These are phyloP conservation scores for Gracilinanus agilis DNA, from an alignment of 2,113 vertebrate genomes.

Conservation along the genomic window DNA sequence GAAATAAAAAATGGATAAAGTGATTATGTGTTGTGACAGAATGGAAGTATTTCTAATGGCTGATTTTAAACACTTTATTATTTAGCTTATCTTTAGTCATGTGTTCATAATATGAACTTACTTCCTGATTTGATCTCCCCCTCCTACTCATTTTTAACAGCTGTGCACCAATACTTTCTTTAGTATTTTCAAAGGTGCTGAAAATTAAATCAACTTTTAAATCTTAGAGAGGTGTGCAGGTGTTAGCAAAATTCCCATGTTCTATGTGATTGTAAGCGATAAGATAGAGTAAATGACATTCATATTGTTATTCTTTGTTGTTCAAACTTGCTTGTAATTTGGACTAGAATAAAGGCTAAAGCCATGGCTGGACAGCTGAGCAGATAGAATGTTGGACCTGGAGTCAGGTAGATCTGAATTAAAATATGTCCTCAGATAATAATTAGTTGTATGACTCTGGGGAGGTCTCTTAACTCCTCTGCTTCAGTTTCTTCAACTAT, in stretches of 20 bases:
- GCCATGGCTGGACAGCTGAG: background rate
- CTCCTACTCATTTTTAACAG: background rate
- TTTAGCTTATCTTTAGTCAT: conserved; percentile 36
- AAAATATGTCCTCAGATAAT: background rate
- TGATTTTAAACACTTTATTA: conserved; percentile 42
- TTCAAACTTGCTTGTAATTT: background rate
- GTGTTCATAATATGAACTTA: conserved; percentile 37
- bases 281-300: background rate
- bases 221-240: conserved; percentile 3
- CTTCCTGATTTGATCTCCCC: conserved; percentile 27
- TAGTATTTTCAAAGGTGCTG: background rate
- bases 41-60: conserved; percentile 34
- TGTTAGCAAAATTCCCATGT: background rate
- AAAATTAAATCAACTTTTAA: conserved; percentile 44
- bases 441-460: background rate
- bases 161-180: background rate
- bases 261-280: background rate
- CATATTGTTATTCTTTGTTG: background rate
- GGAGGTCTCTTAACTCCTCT: background rate
- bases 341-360: background rate
- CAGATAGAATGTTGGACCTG: background rate
- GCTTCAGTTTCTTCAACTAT: background rate
- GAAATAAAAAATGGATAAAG: conserved; percentile 42
- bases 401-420: background rate
- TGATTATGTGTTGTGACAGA: conserved; percentile 23